Evolutionary conservation across 2,888 invertebrate genomes (phyloP), one percentile per base, ranked within the genome.

Genomic region (Xylophagus ater): DNA sequence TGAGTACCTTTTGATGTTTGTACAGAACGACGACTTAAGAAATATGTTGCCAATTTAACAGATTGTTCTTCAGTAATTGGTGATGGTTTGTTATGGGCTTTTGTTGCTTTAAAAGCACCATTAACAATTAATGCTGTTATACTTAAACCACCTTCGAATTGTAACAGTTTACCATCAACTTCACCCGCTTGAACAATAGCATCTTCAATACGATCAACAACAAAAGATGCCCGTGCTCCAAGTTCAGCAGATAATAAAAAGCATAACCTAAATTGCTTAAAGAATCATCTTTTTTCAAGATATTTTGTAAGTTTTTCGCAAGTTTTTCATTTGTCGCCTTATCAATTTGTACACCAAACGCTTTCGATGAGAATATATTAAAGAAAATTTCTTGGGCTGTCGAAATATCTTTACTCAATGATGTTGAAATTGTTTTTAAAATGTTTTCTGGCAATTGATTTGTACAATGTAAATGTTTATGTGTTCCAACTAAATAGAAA

Each of bases 111-210:
- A 20, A 68, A 58, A 1, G 72, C 71, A 17, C 76, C 75, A 12
- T 73, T 69, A 2, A 80, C 62, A 20, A 80, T 53, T 20, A 74
- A 56, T 0, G 77, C 74, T 1, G 88, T 88, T 31, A 81, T 78
- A 3, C 84, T 82, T 35, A 92, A 69, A 7, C 89, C 89, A 20
- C 89, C 88, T 62, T 96, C 96, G 64, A 92, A 96, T 68, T 94
- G 86, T 45, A 90, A 68, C 52, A 83, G 78, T 53, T 77, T 78
- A 9, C 85, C 81, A 65, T 94, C 88, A 4, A 89, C 82, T 71
- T 96, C 94, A 66, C 97, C 96, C 2, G 94, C 94, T 56, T 94
- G 92, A 3, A 87, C 81, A 43, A 96, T 70, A n/a, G 87, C 82
- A 59, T 93, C 90, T 64, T 93, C 92, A 29, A 39, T 36, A 37